Evolutionary conservation across 2,113 vertebrate species (phyloP), one percentile per base, ranked within the genome.

Genomic region (Atherinomorus stipes): DNA sequence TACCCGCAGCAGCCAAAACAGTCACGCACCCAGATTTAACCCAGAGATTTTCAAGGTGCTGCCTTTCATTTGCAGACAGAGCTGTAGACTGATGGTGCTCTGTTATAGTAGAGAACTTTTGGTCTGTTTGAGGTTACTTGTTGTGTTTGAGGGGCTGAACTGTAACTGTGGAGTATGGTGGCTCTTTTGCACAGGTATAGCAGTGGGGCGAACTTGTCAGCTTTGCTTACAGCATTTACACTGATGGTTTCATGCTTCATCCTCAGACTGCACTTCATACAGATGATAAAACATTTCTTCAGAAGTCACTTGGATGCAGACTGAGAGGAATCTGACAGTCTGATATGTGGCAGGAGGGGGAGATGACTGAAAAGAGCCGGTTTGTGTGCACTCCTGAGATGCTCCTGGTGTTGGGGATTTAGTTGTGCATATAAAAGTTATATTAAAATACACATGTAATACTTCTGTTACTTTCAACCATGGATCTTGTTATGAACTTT

Each of bases 211-310:
- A 81, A 64, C 57, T n/a, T 86, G 79, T 72, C 78, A 83, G 76
- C 72, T 63, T 77, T 67, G 56, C 31, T 70, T 87, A 58, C 34
- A 42, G 49, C 74, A 49, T 83, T 76, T 25, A 63, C 54, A 59
- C 45, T 15, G 7, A 76, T 52, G 65, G 87, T 78, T 84, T 80
- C 26, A 78, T 87, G 69, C 64, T 45, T 44, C 63, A 66, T 58
- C 80, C 71, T 54, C 42, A 21, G 60, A 78, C 73, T 73, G 63
- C 68, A 68, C n/a, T n/a, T 76, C 80, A 62, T 37, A 69, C 18
- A 52, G 12, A 90, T 84, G 91, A 88, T 83, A 80, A 79, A 50
- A 78, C 77, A 57, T 87, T 85, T 92, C 86, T 89, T 81, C 60
- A 57, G 25, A 64, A 61, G n/a, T n/a, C 54, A 72, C 52, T 68